Evolutionary conservation across 1,140 invertebrate species (phyloP).

Genomic region (Neodiprion virginianus): DNA sequence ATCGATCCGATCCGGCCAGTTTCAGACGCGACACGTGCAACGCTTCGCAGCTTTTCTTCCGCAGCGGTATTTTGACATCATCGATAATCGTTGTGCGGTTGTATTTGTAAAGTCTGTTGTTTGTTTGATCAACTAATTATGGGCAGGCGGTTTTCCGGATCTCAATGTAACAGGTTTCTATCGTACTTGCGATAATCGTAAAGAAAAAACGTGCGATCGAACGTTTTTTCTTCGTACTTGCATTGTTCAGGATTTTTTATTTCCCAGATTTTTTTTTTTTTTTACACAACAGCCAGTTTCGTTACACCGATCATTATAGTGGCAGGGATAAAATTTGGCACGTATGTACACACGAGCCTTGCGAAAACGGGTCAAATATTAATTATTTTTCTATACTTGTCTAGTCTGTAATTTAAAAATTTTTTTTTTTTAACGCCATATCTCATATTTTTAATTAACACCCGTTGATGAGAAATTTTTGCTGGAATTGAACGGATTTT

Average conservation of each 20-base stretch:
- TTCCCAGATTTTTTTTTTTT: no score
- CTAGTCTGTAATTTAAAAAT: slow-evolving; percentile 16
- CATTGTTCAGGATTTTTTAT: no score
- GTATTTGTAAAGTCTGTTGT: no score
- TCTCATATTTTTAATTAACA: slow-evolving; percentile 7
- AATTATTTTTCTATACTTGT: slow-evolving; percentile 4
- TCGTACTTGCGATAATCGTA: not conserved
- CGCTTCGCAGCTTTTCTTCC: no score
- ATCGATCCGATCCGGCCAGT: no score
- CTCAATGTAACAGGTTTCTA: not conserved
- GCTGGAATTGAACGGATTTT: slow-evolving; percentile 8
- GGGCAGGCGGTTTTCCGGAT: not conserved
- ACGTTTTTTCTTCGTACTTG: no score
- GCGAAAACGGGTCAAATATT: not conserved
- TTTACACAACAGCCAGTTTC: not conserved
- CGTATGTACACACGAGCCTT: not conserved
- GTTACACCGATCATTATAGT: not conserved
- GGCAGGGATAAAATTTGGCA: not conserved
- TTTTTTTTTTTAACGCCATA: slow-evolving; percentile 7
- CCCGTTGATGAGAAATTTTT: slow-evolving; percentile 8
- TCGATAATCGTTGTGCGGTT: no score
- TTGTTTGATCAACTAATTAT: no score
- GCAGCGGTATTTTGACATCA: no score
- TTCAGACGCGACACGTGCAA: no score
- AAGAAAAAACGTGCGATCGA: not conserved